Evolutionary conservation across 2,113 vertebrate genomes (phyloP).

Genomic region (Proterorhinus semilunaris): DNA sequence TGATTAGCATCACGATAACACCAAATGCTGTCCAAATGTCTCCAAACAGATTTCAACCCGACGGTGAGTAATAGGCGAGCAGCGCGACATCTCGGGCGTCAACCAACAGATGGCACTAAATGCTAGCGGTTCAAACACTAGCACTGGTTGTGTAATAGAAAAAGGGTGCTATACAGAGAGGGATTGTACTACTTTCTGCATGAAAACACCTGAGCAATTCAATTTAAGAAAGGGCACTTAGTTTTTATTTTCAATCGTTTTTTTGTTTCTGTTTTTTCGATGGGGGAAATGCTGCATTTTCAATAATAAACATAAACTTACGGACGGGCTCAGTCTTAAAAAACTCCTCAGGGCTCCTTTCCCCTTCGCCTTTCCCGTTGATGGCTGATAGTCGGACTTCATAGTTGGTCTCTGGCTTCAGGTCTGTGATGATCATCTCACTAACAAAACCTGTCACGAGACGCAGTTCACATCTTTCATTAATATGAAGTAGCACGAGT

Average conservation of each 20-base stretch:
- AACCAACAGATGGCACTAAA: constrained; percentile 65
- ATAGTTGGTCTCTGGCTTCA: constrained; percentile 89
- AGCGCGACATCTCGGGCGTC: not conserved
- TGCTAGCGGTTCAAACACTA: constrained; percentile 21
- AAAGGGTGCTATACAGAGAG: not conserved
- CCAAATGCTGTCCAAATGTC: constrained; percentile 4
- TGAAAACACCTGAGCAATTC: not conserved
- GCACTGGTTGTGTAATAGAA: not conserved
- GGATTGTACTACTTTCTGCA: constrained; percentile 13
- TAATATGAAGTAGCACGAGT: constrained; percentile 30
- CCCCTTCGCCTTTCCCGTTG: constrained; percentile 93
- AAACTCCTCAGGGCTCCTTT: constrained; percentile 78
- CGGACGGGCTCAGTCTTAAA: constrained; percentile 95
- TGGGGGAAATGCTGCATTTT: not conserved
- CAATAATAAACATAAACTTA: constrained; percentile 78
- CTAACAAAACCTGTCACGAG: constrained; percentile 57
- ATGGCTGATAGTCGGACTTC: constrained; percentile 88
- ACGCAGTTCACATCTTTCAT: constrained; percentile 35
- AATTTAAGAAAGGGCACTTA: too few species aligned
- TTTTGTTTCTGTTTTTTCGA: too few species aligned
- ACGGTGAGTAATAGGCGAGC: not conserved
- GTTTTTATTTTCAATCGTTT: too few species aligned
- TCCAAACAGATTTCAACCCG: not conserved
- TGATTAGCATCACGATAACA: constrained; percentile 28
- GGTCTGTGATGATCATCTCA: constrained; percentile 82